Percentiles rank a stretch among this genome's conserved stretches.
Conservation (phyloP, 1,140 invertebrate species). For the Zaprionus kolodkinae region DNA sequence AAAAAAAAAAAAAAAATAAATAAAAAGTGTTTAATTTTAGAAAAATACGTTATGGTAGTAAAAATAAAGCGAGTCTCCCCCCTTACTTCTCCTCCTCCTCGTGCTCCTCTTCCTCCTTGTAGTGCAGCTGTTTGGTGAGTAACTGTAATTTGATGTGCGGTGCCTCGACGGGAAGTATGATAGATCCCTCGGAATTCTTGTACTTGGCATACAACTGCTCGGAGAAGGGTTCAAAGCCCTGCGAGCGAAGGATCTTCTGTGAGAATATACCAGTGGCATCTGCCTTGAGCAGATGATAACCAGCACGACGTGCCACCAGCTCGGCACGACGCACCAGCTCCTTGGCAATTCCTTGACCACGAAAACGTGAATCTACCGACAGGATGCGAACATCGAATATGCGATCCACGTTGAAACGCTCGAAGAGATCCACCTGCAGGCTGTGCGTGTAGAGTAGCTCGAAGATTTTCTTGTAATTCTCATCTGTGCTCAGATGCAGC, state of each 20-base stretch:
- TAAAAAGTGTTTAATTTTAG: background rate
- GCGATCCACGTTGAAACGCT: slow-evolving; percentile 88
- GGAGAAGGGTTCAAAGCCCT: slow-evolving; percentile 87
- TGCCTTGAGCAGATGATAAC: slow-evolving; percentile 90
- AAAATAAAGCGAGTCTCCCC: background rate
- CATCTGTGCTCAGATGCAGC: slow-evolving; percentile 86
- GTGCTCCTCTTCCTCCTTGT: slow-evolving; percentile 10
- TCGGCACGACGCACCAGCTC: slow-evolving; percentile 88
- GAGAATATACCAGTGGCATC: slow-evolving; percentile 92
- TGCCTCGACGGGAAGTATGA: slow-evolving; percentile 85
- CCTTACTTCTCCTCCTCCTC: slow-evolving; percentile 6
- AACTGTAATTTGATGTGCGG: slow-evolving; percentile 88
- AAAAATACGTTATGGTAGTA: background rate
- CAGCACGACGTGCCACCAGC: slow-evolving; percentile 87
- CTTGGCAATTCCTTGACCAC: slow-evolving; percentile 89
- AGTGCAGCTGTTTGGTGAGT: slow-evolving; percentile 82
- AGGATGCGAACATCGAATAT: slow-evolving; percentile 93
- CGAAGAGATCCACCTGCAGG: slow-evolving; percentile 87
- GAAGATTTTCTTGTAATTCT: slow-evolving; percentile 88
- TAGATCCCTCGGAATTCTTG: slow-evolving; percentile 86
- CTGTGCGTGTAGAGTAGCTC: slow-evolving; percentile 87
- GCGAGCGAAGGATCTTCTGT: slow-evolving; percentile 88
- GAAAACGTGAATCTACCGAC: slow-evolving; percentile 88
- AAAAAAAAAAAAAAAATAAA: too few species aligned
- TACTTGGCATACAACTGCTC: slow-evolving; percentile 89